A percentile compares a stretch with the other conserved stretches of the same genome.
phyloP scores from a whole-genome alignment of 2,113 vertebrate species.

The Sinocyclocheilus grahami region DNA sequence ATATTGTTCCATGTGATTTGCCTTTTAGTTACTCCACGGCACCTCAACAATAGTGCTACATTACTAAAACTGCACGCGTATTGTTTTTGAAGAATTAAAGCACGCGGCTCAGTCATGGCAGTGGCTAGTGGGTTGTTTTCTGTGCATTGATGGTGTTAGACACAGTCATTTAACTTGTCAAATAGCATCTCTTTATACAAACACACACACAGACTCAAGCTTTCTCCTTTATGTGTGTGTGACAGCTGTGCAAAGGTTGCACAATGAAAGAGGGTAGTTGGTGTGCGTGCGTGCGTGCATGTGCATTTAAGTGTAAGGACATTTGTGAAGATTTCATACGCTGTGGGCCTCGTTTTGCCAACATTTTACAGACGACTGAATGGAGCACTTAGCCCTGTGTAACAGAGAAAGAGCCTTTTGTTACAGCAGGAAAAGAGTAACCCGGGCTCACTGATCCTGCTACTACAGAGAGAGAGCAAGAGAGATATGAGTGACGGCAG shows the following conservation, averaged over 20 bases:
- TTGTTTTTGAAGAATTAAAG: neutral
- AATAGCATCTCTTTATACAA: constrained; percentile 40
- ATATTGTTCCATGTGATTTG: neutral
- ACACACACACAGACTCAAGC: constrained; percentile 45
- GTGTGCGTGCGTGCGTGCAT: neutral
- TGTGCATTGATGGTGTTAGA: constrained; percentile 40
- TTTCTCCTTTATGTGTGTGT: constrained; percentile 13
- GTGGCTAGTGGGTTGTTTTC: constrained; percentile 16
- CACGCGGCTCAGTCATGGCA: neutral
- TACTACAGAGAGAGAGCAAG: constrained; percentile 48
- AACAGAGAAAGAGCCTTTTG: constrained; percentile 77
- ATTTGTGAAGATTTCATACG: constrained; percentile 59
- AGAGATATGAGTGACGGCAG: neutral
- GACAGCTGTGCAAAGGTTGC: constrained; percentile 22
- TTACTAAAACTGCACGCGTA: neutral
- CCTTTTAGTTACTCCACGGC: neutral
- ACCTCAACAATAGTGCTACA: neutral
- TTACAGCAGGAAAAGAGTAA: constrained; percentile 82
- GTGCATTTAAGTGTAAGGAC: constrained; percentile 44
- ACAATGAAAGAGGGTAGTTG: constrained; percentile 39
- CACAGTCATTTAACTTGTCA: constrained; percentile 55
- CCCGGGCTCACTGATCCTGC: constrained; percentile 72
- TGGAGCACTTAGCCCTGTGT: constrained; percentile 80
- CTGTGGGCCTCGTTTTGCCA: constrained; percentile 72
- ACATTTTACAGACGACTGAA: constrained; percentile 76